These are phyloP conservation scores for Pangasius larnaudii DNA, from an alignment of 2,797 vertebrate species.

Conservation along the genomic window DNA sequence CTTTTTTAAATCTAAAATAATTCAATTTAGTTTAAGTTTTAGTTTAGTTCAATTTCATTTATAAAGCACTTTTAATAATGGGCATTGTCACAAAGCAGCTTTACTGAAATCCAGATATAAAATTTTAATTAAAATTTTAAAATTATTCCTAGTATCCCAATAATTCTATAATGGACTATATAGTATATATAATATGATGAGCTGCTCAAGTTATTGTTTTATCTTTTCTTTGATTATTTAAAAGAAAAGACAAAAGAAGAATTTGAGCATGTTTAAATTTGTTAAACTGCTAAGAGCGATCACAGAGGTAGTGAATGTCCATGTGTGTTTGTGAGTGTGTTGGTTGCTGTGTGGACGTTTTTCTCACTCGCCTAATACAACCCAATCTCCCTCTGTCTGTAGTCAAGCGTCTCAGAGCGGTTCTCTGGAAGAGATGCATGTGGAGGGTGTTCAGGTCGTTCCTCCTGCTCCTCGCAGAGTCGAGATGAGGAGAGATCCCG, in stretches of 20 bases:
- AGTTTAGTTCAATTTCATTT: background rate
- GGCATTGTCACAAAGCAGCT: background rate
- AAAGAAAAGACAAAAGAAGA: background rate
- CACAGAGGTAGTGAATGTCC: background rate
- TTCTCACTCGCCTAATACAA: background rate
- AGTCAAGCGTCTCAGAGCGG: slow-evolving; percentile 91
- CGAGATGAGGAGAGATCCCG: slow-evolving; percentile 98
- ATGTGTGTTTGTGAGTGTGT: background rate
- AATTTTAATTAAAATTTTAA: background rate
- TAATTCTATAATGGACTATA: background rate
- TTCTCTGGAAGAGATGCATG: slow-evolving; percentile 91
- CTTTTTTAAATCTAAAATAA: background rate
- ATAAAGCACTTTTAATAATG: background rate
- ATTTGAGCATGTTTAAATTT: background rate
- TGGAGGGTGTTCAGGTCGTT: slow-evolving; percentile 86
- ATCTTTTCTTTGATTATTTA: too few species aligned
- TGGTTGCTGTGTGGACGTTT: background rate
- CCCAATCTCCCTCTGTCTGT: slow-evolving; percentile 31
- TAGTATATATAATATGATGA: too few species aligned
- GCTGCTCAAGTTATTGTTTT: background rate
- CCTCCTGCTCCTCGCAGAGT: slow-evolving; percentile 91
- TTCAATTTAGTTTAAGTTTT: too few species aligned
- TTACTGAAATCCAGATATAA: background rate
- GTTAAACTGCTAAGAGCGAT: background rate
- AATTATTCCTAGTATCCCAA: background rate